Conservation (phyloP, 2,113 vertebrate species). For the Austrofundulus limnaeus region DNA sequence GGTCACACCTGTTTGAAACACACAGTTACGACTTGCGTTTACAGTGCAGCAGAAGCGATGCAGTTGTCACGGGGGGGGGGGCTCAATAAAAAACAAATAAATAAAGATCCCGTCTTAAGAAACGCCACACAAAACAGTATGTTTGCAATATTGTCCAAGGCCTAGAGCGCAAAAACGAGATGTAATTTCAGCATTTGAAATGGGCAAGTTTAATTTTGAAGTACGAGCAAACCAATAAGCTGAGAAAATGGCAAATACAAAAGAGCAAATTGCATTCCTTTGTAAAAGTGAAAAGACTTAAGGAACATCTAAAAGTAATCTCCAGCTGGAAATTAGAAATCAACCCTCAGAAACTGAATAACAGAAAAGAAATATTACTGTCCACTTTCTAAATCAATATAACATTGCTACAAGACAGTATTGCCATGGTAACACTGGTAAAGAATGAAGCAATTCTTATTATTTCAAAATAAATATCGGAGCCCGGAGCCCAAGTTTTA, state of each 20-base stretch:
- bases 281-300: constrained; percentile 93
- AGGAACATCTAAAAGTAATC: constrained; percentile 99
- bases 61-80: constrained; percentile 54
- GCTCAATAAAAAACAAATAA: constrained; percentile 47
- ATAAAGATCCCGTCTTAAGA: constrained; percentile 74
- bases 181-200: constrained; percentile 99
- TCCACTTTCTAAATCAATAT: constrained; percentile 99
- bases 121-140: constrained; percentile 87
- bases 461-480: constrained; percentile 99
- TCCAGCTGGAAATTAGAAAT: constrained; percentile 99
- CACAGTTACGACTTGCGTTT: constrained; percentile 12
- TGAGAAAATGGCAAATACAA: constrained; percentile 92
- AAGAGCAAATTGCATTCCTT: constrained; percentile 95
- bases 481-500: constrained; percentile 98
- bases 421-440: constrained; percentile 99
- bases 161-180: constrained; percentile 90
- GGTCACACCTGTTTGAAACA: constrained; percentile 18
- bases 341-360: constrained; percentile 97
- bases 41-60: constrained; percentile 32
- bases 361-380: constrained; percentile 99
- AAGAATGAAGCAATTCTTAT: constrained; percentile 99
- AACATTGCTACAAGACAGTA: constrained; percentile 95
- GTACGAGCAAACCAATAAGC: constrained; percentile 97
- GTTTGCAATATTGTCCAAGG: constrained; percentile 91
- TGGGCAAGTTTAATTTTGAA: constrained; percentile 98